Conservation (phyloP, 2,888 invertebrate genomes). For the Oxycera nigricornis region DNA sequence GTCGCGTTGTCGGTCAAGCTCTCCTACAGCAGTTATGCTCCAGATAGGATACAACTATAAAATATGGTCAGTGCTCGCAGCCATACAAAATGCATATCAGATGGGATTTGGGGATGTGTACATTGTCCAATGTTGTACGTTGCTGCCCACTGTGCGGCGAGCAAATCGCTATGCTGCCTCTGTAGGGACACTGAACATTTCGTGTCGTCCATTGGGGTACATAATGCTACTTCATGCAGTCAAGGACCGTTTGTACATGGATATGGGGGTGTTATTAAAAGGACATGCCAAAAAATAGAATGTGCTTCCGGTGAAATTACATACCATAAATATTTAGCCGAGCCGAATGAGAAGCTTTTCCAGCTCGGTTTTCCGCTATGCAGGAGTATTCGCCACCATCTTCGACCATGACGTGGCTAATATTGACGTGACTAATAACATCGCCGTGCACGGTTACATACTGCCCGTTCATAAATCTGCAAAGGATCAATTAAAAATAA, state of each 20-base stretch:
- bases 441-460: conserved; percentile 80
- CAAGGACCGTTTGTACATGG: conserved; percentile 18
- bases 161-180: neutral
- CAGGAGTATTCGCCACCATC: conserved; percentile 84
- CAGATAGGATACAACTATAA: conserved; percentile 23
- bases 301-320: conserved; percentile 51
- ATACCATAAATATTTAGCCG: conserved; percentile 82
- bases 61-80: conserved; percentile 33
- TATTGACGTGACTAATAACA: conserved; percentile 84
- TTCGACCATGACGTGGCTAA: conserved; percentile 78
- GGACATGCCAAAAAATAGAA: conserved; percentile 40
- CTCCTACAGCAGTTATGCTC: neutral
- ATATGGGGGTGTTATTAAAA: conserved; percentile 37
- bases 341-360: conserved; percentile 75
- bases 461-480: conserved; percentile 78
- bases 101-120: conserved; percentile 36
- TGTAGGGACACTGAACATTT: neutral
- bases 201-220: conserved; percentile 38
- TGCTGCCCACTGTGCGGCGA: neutral
- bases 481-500: conserved; percentile 48
- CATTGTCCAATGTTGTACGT: conserved; percentile 7
- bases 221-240: neutral
- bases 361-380: conserved; percentile 77
- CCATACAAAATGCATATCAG: conserved; percentile 36
- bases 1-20: conserved; percentile 31